A percentile compares a stretch with the other conserved stretches of the same genome.
Conservation (phyloP, 2,888 invertebrate species). For the Erebia ligea region DNA sequence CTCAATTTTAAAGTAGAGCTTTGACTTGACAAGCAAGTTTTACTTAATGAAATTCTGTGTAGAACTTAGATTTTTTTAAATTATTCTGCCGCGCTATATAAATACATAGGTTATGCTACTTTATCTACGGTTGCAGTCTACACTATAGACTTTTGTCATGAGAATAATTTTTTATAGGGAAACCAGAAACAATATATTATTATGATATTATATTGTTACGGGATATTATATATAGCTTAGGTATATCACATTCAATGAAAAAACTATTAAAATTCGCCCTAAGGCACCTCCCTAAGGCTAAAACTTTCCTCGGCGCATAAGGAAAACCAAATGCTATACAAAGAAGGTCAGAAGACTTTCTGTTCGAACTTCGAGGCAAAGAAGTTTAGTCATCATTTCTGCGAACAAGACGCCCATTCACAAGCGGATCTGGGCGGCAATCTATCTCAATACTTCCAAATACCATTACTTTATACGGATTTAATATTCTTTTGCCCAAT, state of each 20-base stretch:
- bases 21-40: no score
- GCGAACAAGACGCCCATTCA: slow-evolving; percentile 57
- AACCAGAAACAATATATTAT: no score
- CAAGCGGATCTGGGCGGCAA: slow-evolving; percentile 57
- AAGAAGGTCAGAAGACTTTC: slow-evolving; percentile 42
- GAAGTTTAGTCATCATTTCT: slow-evolving; percentile 53
- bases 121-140: no score
- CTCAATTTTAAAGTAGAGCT: no score
- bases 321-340: slow-evolving; percentile 26
- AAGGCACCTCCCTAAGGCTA: background rate
- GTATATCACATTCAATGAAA: background rate
- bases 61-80: no score
- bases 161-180: no score
- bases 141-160: no score
- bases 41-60: no score
- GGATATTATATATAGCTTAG: no score
- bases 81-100: no score
- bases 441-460: slow-evolving; percentile 31
- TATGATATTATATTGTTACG: no score
- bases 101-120: no score
- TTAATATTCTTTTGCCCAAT: slow-evolving; percentile 26
- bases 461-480: slow-evolving; percentile 37
- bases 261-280: slow-evolving; percentile 1
- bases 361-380: slow-evolving; percentile 22
- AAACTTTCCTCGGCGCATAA: slow-evolving; percentile 21